Evolutionary conservation across 2,888 invertebrate genomes (phyloP), one percentile per base, ranked within the genome.

Genomic region (Antheraea assamensis): DNA sequence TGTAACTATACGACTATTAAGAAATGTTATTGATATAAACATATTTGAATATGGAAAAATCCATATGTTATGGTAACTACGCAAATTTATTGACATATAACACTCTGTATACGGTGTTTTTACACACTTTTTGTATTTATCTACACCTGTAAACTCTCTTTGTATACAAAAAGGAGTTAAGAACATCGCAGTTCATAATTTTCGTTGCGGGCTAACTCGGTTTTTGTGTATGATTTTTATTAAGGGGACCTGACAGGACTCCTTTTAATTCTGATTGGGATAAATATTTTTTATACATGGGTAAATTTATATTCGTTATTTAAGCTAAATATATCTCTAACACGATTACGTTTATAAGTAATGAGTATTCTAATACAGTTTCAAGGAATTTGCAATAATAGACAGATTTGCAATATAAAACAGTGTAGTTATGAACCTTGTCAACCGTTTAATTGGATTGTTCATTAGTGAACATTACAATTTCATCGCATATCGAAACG

Each of bases 361-460:
- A 15, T 61, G 58, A 17, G 19, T 15, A 19, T 49, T 30, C 27
- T 81, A 82, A 83, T 83, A 81, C 21, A 83, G 79, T 80, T 75
- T 78, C 77, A 82, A 83, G 78, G 81, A 82, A 84, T 87, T 83
- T 82, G 85, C 79, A 85, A 85, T 81, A 55, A 42, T 70, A 68
- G 21, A 70, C 70, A 58, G 55, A 35, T 35, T 42, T 70, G 68
- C 70, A 55, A 55, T 42, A 73, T 42, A 68, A 72, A 68, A 52
- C 66, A 68, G 76, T 75, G 19, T 27, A 75, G 76, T 76, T 76
- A 76, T 73, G 79, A 78, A 73, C 78, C 76, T 80, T 82, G 82
- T 83, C 80, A 82, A 80, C 79, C 74, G 77, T 71, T 74, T 74
- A 80, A 75, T 78, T 78, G 79, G 80, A 81, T 80, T 78, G 81